phyloP scores from a whole-genome alignment of 2,888 invertebrate species.

The Augiades crinisus region DNA sequence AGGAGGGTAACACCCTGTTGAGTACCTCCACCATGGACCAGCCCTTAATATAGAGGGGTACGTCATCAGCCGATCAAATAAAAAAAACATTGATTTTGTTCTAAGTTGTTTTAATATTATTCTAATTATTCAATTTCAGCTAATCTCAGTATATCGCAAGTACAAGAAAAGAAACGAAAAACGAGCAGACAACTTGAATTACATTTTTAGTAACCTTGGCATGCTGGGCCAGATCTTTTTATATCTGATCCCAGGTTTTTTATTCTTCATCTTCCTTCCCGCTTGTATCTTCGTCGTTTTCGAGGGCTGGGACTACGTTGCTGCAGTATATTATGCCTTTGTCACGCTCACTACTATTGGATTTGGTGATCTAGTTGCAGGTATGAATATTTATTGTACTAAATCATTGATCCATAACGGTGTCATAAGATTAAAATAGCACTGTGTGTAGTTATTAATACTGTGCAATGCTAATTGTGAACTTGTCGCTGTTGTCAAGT shows the following conservation, averaged over 20 bases:
- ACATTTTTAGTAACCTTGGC: constrained; percentile 85
- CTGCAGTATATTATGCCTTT: constrained; percentile 93
- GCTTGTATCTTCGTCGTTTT: constrained; percentile 91
- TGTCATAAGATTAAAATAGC: too few relatives aligned
- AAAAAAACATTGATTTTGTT: too few relatives aligned
- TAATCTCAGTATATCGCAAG: constrained; percentile 88
- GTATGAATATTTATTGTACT: too few relatives aligned
- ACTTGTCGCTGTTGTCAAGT: too few relatives aligned
- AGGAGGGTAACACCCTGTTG: too few relatives aligned
- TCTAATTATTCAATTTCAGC: constrained; percentile 72
- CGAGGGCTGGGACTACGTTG: constrained; percentile 92
- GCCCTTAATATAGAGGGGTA: too few relatives aligned
- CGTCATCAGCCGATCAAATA: too few relatives aligned
- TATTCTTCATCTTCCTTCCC: constrained; percentile 93
- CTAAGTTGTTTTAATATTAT: constrained; percentile 29
- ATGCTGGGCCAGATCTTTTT: constrained; percentile 90
- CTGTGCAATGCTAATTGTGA: too few relatives aligned
- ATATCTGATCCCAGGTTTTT: constrained; percentile 93
- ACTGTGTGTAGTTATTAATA: too few relatives aligned
- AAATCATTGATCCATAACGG: too few relatives aligned
- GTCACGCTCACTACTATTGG: constrained; percentile 94
- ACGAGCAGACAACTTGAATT: constrained; percentile 80
- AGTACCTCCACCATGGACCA: too few relatives aligned
- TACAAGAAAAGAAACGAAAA: constrained; percentile 87
- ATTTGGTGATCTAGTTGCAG: constrained; percentile 96